A percentile compares a stretch with the other conserved stretches of the same genome.
Conservation (phyloP, 2,888 invertebrate species). For the Dicyrtoma fusca region DNA sequence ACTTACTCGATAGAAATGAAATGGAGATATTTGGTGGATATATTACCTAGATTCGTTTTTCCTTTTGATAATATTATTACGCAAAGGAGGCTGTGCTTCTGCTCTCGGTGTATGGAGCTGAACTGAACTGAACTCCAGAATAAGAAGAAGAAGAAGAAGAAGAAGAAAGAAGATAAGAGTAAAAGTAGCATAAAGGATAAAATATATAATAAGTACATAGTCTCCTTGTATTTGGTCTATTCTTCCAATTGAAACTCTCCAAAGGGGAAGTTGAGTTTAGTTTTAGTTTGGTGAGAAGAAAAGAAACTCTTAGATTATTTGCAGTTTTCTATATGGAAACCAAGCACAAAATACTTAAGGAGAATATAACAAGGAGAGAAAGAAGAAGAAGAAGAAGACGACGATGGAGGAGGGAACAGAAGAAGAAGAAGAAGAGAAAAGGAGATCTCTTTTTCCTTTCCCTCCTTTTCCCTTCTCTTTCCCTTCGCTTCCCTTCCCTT, state of each 20-base stretch:
- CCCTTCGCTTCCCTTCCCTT: conserved; percentile 8
- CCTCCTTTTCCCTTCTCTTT: conserved; percentile 5
- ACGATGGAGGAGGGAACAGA: background rate
- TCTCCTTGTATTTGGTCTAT: conserved; percentile 27
- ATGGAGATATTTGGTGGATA: background rate
- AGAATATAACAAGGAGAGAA: conserved; percentile 21
- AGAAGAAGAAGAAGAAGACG: conserved; percentile 7
- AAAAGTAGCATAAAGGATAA: conserved; percentile 37
- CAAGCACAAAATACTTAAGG: conserved; percentile 12
- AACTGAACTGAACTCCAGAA: background rate
- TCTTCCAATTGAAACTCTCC: conserved; percentile 32
- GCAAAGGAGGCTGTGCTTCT: background rate
- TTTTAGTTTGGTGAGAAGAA: conserved; percentile 40
- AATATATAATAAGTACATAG: conserved; percentile 30
- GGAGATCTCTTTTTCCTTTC: conserved; percentile 11
- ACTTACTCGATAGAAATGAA: too few relatives aligned
- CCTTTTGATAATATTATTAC: conserved; percentile 10
- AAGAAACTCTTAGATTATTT: conserved; percentile 41
- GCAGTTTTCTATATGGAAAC: conserved; percentile 29
- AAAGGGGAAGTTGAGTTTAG: conserved; percentile 39
- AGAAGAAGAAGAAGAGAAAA: conserved; percentile 18
- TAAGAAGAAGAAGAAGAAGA: background rate
- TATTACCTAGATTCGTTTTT: background rate
- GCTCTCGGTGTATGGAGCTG: too few relatives aligned
- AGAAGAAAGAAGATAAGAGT: conserved; percentile 33